Evolutionary conservation across 2,888 invertebrate species (phyloP), one percentile per base, ranked within the genome.

Genomic region (Morinoia aosen): DNA sequence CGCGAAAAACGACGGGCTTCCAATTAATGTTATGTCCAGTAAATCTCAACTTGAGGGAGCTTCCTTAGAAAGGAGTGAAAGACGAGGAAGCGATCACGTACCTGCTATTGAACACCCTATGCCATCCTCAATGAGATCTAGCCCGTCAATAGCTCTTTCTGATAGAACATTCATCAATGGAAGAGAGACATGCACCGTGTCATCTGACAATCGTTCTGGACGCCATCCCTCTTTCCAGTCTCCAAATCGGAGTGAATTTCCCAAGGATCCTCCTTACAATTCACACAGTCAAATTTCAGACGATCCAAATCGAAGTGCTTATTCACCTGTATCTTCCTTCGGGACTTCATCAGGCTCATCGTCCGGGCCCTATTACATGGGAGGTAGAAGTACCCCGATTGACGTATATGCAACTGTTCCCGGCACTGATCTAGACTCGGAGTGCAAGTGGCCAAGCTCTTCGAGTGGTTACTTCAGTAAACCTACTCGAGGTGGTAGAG

Each of bases 381-480:
- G 48, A 57, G 93, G 93, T 25, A 39, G 93, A 57, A 57, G 19
- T 57, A 57, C 93, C 33, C 93, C 93, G 8, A 93, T 57, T 57
- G 93, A 93, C 93, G 93, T 93, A 57, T 93, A 93, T 33, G 93
- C 93, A 7, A 57, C 93, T 56, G 93, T 93, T 33, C 93, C 93
- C 25, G 93, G 93, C 33, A 93, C 93, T 57, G 93, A 93, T 48
- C 19, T 57, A 33, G 93, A 93, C 93, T 33, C 57, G 5, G 93
- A 93, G n/a, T 93, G 93, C 93, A 93, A 93, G 93, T 93, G 93
- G 93, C 93, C 93, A 33, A 93, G 93, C 93, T 93, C 57, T 57
- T 56, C 57, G 16, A 57, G 93, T 57, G 48, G 93, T 48, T 57
- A 48, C n/a, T 56, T 56, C 58, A 93, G 93, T 57, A 93, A 93